A percentile compares a stretch with the other conserved stretches of the same genome.
phyloP scores from a whole-genome alignment of 2,797 vertebrate species.

The Acomys russatus region DNA sequence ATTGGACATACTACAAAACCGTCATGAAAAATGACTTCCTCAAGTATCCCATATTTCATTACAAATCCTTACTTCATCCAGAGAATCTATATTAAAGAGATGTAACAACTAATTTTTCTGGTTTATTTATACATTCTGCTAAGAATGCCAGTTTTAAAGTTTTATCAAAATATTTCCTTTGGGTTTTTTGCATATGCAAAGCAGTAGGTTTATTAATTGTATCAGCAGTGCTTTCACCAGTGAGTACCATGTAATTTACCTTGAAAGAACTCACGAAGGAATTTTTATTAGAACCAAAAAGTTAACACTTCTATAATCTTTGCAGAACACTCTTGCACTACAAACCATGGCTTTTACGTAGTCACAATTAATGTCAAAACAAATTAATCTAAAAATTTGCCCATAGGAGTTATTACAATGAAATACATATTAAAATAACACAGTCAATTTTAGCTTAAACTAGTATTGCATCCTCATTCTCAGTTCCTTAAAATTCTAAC shows the following conservation, averaged over 20 bases:
- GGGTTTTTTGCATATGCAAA: not conserved
- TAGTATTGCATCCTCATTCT: not conserved
- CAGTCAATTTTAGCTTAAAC: not conserved
- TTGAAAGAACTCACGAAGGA: not conserved
- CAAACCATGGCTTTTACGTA: not conserved
- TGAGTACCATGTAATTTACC: not conserved
- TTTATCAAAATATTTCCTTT: not conserved
- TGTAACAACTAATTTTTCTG: not conserved
- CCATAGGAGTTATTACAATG: not conserved
- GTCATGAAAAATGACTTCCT: not conserved
- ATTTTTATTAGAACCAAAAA: not conserved
- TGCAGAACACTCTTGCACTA: not conserved
- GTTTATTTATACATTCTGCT: conserved; percentile 44
- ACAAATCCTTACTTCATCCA: conserved; percentile 30
- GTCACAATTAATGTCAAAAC: not conserved
- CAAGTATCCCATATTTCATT: not conserved
- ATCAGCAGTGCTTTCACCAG: not conserved
- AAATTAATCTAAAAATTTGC: not conserved
- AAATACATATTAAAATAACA: not conserved
- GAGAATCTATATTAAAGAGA: not conserved
- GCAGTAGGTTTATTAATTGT: not conserved
- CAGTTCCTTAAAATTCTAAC: rapidly evolving
- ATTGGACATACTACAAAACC: not conserved
- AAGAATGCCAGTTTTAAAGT: not conserved
- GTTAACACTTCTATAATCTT: not conserved